phyloP scores from a whole-genome alignment of 2,113 vertebrate genomes.

The Tor tambroides region DNA sequence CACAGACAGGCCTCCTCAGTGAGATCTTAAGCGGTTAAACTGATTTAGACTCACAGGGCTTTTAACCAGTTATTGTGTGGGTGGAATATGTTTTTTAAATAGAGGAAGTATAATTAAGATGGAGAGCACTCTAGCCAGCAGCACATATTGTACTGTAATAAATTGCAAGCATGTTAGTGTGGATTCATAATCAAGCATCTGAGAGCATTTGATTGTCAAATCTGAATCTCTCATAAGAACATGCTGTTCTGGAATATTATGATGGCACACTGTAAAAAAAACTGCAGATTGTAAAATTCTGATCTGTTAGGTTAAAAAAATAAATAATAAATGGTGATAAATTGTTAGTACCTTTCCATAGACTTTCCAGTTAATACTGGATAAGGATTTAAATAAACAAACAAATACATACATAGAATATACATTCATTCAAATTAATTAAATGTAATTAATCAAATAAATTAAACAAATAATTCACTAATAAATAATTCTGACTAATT shows the following conservation, averaged over 20 bases:
- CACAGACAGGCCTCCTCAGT: background rate
- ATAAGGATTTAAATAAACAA: background rate
- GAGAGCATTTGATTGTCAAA: background rate
- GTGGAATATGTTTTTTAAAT: constrained; percentile 7
- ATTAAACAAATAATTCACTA: background rate
- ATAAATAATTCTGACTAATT: background rate
- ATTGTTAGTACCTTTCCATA: background rate
- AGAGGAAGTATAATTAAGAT: constrained; percentile 17
- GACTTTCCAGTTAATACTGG: background rate
- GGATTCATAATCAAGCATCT: background rate
- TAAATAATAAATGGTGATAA: too few species aligned
- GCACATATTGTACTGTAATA: background rate
- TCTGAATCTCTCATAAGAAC: background rate
- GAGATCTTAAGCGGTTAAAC: background rate
- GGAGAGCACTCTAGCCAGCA: background rate
- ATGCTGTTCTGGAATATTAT: background rate
- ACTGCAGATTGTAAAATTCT: background rate
- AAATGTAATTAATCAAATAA: background rate
- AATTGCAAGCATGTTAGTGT: background rate
- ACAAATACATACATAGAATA: too few species aligned
- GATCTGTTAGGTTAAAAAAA: too few species aligned
- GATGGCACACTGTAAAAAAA: background rate
- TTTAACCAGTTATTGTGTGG: constrained; percentile 24
- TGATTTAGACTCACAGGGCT: background rate
- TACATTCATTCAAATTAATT: background rate